phyloP scores from a whole-genome alignment of 2,888 invertebrate species.

The Luperina testacea region DNA sequence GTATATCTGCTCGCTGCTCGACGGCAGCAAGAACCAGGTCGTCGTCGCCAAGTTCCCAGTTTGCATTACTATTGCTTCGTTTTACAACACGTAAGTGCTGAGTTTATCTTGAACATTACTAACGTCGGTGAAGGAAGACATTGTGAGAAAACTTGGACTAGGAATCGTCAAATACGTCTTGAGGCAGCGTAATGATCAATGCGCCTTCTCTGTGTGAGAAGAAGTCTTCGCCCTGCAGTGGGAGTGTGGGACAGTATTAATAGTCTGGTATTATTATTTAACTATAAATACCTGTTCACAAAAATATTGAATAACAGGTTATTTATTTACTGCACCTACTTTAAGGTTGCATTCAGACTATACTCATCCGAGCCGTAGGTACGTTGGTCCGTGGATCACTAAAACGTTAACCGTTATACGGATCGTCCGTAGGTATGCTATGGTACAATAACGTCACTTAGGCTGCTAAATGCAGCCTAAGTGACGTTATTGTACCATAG shows the following conservation, averaged over 20 bases:
- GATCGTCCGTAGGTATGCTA: not conserved
- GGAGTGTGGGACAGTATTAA: not conserved
- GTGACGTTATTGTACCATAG: not conserved
- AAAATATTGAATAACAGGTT: not conserved
- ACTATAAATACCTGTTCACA: not conserved
- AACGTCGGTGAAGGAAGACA: not conserved
- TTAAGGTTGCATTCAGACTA: not conserved
- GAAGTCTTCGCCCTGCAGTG: not conserved
- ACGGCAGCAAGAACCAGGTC: slow-evolving; percentile 84
- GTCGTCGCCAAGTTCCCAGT: slow-evolving; percentile 87
- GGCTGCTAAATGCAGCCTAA: not conserved
- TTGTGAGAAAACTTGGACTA: not conserved
- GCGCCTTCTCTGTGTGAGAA: not conserved
- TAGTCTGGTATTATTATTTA: not conserved
- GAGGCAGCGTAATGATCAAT: not conserved
- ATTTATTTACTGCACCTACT: not conserved
- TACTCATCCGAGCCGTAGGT: not conserved
- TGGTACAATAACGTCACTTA: too few relatives aligned
- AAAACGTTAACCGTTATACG: not conserved
- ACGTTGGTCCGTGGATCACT: too few relatives aligned
- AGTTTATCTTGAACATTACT: not conserved
- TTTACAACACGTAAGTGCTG: slow-evolving; percentile 84
- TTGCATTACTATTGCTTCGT: slow-evolving; percentile 84
- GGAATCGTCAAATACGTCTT: not conserved
- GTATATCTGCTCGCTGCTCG: slow-evolving; percentile 84